Percentiles rank a stretch among this genome's conserved stretches.
phyloP scores from a whole-genome alignment of 2,888 invertebrate genomes.

The Rhingia rostrata region DNA sequence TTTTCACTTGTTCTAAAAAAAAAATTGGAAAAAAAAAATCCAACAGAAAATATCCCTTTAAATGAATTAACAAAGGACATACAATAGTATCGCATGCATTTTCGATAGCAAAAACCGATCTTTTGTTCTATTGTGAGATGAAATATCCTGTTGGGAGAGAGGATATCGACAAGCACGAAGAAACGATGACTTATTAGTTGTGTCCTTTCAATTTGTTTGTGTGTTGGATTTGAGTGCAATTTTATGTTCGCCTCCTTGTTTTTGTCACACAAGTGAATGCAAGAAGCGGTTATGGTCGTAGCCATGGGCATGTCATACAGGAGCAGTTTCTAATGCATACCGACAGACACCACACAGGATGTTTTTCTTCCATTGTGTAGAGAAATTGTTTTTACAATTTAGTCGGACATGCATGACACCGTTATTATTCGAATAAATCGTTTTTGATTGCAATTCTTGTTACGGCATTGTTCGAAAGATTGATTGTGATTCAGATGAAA shows the following conservation, averaged over 20 bases:
- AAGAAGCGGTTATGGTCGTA: neutral
- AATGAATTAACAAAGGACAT: constrained; percentile 11
- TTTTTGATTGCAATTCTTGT: no score
- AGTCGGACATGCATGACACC: constrained; percentile 22
- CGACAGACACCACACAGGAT: neutral
- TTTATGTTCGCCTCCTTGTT: constrained; percentile 1
- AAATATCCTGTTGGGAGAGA: constrained; percentile 4
- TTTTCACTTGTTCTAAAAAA: constrained; percentile 8
- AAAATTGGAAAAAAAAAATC: neutral
- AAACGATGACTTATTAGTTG: neutral
- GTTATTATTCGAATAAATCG: constrained; percentile 7
- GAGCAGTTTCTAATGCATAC: neutral
- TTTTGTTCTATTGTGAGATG: constrained; percentile 1
- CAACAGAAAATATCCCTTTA: constrained; percentile 3
- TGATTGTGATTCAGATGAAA: no score
- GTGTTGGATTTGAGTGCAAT: constrained; percentile 5
- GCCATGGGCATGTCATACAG: constrained; percentile 1
- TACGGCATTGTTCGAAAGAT: no score
- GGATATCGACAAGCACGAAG: neutral
- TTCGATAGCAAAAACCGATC: neutral
- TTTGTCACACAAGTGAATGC: constrained; percentile 17
- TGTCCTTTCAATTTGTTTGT: neutral
- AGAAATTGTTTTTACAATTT: constrained; percentile 28
- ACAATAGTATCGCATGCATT: neutral
- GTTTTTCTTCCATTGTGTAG: constrained; percentile 8